Evolutionary conservation across 2,888 invertebrate species (phyloP), one percentile per base, ranked within the genome.

Genomic region (Drosophila kuntzei): DNA sequence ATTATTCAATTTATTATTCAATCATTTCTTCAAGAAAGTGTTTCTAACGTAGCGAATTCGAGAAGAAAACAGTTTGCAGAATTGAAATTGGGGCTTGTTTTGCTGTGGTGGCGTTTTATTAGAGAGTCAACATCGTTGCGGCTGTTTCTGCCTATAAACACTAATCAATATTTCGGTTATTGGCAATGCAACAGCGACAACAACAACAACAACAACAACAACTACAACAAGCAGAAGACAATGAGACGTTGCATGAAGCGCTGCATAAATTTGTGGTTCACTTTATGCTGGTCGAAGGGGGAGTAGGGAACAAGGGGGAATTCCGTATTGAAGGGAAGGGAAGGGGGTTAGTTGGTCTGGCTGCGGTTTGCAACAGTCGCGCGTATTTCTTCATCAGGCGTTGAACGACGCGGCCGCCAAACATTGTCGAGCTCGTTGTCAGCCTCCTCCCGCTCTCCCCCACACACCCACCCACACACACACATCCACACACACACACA

Each of bases 91-190:
- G 9, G 29, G 11, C 20, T 44, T 22, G 34, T 22, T 44, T 65
- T 25, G 47, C 50, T 58, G 49, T 50, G 60, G 53, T 47, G 55
- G 20, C 61, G 39, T 54, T 68, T 67, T 71, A 67, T 76, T 58
- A 60, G 54, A 46, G 34, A 41, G 50, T 49, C 29, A 43, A 12
- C 61, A 51, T 39, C 25, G 43, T 29, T 46, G 39, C 39, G n/a
- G 32, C 41, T 8, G 22, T 11, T 36, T n/a, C 27, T 68, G 76
- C 80, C 74, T 73, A 71, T 80, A 80, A 83, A 75, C 71, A 80
- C 77, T 67, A 90, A 89, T 89, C 90, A 90, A 90, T 89, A 89
- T 82, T 89, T 87, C 49, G 80, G 82, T 74, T 89, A 90, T 90
- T 90, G 82, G 87, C 82, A 59, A 62, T 82, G 77, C 76, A 76